Base-by-base conservation (phyloP, 2,888 invertebrate genomes). In the Hartigia nigra region DNA sequence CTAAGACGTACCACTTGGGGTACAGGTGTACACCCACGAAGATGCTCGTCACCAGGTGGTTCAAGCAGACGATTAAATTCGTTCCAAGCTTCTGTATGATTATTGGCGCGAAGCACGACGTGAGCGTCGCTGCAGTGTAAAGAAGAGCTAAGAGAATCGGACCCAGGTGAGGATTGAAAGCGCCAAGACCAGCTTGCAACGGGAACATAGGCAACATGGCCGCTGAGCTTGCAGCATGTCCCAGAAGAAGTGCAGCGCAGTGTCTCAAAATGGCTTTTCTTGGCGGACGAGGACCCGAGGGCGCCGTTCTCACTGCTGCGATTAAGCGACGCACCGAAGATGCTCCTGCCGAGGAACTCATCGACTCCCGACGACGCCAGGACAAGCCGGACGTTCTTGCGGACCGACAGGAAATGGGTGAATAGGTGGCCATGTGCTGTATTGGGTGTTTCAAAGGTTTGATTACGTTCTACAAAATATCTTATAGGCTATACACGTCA, bases 261-360 rank as follows among this genome's bases (percentile, higher is more conserved):
- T 92, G 92, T 0, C 91, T 84, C 3, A 91, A 36, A 1, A 91
- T 86, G 0, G 88, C 89, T 78, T 86, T 88, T 78, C 89, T 90
- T 74, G 91, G 89, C 4, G 90, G 91, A 11, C 90, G 82, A 11
- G 90, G 89, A 12, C 90, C 89, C 32, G 90, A 88, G 4, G 91
- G 91, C 1, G 90, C 84, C 12, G 90, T 84, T 1, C 91, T 84
- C 5, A 90, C 91, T 0, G 91, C 93, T 0, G 95, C 94, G 77
- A 96, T 94, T 23, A 97, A 92, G 0, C 96, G 93, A 4, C 96
- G 93, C 12, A 96, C 96, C 1, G 96, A 96, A 91, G 82, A 94
- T 81, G 90, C 94, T 93, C 82, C 94, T 90, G 79, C 94, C 90
- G 70, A 94, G 89, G 88, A 95, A 92, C 83, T 93, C 93, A 86